Evolutionary conservation across 2,113 vertebrate species (phyloP), one percentile per base, ranked within the genome.

Genomic region (Pycnonotus jocosus): DNA sequence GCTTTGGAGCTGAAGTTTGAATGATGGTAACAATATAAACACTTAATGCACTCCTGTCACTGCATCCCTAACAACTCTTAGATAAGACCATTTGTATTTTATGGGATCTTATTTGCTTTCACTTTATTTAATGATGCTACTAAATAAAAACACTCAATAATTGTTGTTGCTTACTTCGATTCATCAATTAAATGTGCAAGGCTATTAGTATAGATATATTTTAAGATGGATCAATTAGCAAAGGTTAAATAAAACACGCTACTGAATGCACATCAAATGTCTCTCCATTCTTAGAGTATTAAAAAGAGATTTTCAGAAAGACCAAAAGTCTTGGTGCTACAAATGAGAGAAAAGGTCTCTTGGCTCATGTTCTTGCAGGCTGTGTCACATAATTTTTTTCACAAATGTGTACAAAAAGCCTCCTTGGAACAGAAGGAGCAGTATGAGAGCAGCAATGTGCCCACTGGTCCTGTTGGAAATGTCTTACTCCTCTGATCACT

Each of bases 81-180:
- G 44, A 48, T 81, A 92, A 93, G 68, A n/a, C 64, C 51, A 53
- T 77, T 93, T 93, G 50, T 91, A 37, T 90, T 96, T 96, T 90
- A 93, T 72, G 66, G 37, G 70, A 73, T 86, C 51, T 78, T 94
- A 88, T 62, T 92, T 94, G 71, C 92, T 81, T 94, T 79, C 6
- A 0, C 64, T 93, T 81, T 93, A 47, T 92, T 93, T 95, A 92
- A 93, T 3, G 25, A 68, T 11, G 6, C 15, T 6, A 5, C 72
- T 94, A 81, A 96, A 92, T 94, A 88, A 92, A 81, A 94, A 12
- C 40, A 64, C 38, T 90, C 92, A 81, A 38, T 92, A 94, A 87
- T 87, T 81, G 73, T 40, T 71, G 45, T 42, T 72, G 61, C 48
- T 81, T 93, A 18, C 72, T 92, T 91, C 54, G 94, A 22, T 86